A percentile compares a stretch with the other conserved stretches of the same genome.
Conservation (phyloP, 2,113 vertebrate species). For the Reinhardtius hippoglossoides region DNA sequence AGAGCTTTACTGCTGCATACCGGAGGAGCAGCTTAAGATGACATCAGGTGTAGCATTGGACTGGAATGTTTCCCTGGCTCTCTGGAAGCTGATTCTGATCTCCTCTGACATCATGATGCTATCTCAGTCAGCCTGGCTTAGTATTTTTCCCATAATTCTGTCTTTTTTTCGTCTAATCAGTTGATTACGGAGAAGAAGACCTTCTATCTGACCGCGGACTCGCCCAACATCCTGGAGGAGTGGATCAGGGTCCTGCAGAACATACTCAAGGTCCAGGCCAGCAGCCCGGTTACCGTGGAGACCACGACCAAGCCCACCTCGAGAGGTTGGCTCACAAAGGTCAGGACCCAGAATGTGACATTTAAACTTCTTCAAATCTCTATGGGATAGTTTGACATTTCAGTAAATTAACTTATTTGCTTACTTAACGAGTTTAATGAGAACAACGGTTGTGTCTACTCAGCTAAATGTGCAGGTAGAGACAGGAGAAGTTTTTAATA, state of each 20-base stretch:
- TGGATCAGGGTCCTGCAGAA: slow-evolving; percentile 92
- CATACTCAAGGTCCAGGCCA: slow-evolving; percentile 88
- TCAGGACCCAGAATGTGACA: slow-evolving; percentile 58
- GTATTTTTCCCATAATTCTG: slow-evolving; percentile 35
- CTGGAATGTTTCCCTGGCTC: slow-evolving; percentile 66
- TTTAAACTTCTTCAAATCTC: background rate
- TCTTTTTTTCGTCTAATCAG: slow-evolving; percentile 67
- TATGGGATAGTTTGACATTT: too few species aligned
- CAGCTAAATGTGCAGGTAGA: too few species aligned
- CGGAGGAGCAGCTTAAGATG: slow-evolving; percentile 59
- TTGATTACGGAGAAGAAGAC: slow-evolving; percentile 91
- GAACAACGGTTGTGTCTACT: too few species aligned
- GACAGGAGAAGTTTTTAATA: too few species aligned
- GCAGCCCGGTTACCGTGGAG: slow-evolving; percentile 76
- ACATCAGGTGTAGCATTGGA: slow-evolving; percentile 59
- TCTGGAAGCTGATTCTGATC: slow-evolving; percentile 60
- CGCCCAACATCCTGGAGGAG: slow-evolving; percentile 91
- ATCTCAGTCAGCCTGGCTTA: slow-evolving; percentile 38
- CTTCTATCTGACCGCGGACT: slow-evolving; percentile 90
- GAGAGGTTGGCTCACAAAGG: slow-evolving; percentile 92
- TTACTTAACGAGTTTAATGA: too few species aligned
- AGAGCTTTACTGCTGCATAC: slow-evolving; percentile 54
- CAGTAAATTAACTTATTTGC: too few species aligned
- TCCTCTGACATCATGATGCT: slow-evolving; percentile 39
- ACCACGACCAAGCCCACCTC: slow-evolving; percentile 84